These are phyloP conservation scores for Carollia perspicillata DNA, from an alignment of 2,113 vertebrate genomes.

Conservation along the genomic window DNA sequence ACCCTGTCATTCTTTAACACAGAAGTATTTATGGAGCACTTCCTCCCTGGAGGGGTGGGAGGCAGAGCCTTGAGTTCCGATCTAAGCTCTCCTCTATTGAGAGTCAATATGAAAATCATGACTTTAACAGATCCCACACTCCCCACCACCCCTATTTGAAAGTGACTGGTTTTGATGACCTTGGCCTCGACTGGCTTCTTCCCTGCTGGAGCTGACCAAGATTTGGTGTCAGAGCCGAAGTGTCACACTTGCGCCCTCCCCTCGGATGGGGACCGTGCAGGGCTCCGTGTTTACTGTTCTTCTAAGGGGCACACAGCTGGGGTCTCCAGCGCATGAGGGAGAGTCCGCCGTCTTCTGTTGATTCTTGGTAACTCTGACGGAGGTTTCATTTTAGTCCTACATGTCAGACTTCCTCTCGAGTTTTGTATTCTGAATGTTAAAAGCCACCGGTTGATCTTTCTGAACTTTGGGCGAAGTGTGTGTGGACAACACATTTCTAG, in stretches of 20 bases:
- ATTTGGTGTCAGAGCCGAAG: background rate
- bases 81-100: background rate
- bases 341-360: rapidly evolving
- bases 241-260: background rate
- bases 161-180: background rate
- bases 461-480: background rate
- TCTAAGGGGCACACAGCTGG: background rate
- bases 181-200: background rate
- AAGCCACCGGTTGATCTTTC: background rate
- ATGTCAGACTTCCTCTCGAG: background rate
- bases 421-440: background rate
- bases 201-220: background rate
- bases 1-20: background rate
- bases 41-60: background rate
- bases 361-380: background rate
- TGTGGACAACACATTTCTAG: background rate
- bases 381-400: background rate
- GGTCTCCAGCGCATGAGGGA: rapidly evolving
- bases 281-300: background rate
- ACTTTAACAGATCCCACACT: background rate
- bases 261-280: background rate
- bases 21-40: background rate
- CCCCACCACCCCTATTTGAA: background rate
- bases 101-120: background rate
- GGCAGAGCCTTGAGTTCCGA: background rate